Conservation (phyloP, 2,797 vertebrate species). For the Hybognathus amarus region DNA sequence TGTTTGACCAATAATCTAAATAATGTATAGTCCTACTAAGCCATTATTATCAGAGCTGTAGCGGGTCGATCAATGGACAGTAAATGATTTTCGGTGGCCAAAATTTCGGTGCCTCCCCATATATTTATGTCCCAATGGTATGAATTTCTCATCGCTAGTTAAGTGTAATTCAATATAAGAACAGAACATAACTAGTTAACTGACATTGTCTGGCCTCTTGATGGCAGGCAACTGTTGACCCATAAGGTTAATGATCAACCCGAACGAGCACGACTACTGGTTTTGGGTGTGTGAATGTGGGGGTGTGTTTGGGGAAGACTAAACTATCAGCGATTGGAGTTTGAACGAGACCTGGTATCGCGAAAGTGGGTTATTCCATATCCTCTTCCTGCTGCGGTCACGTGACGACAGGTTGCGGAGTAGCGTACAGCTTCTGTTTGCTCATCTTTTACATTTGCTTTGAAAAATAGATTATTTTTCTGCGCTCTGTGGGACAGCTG, state of each 20-base stretch:
- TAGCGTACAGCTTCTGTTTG: conserved; percentile 26
- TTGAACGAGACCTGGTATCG: conserved; percentile 51
- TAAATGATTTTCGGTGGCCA: rapidly evolving
- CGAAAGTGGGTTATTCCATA: conserved; percentile 57
- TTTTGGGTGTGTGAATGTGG: conserved; percentile 37
- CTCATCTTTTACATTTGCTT: conserved; percentile 13
- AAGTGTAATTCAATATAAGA: background rate
- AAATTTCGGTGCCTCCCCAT: background rate
- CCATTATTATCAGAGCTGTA: too few species aligned
- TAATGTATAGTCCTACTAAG: too few species aligned
- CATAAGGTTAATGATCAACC: conserved; percentile 76
- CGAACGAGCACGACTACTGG: conserved; percentile 38
- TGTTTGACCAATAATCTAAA: too few species aligned
- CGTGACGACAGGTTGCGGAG: conserved; percentile 60
- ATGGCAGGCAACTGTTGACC: conserved; percentile 44
- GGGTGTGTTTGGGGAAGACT: conserved; percentile 57
- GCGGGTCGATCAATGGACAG: too few species aligned
- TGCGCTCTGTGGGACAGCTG: background rate
- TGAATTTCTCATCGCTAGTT: background rate
- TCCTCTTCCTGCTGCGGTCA: conserved; percentile 67
- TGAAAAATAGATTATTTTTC: background rate
- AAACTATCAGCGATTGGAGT: conserved; percentile 61
- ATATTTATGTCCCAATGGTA: background rate
- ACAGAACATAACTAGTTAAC: conserved; percentile 2
- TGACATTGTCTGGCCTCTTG: conserved; percentile 61